These are phyloP conservation scores for Volucella bombylans DNA, from an alignment of 2,888 invertebrate species.

Conservation along the genomic window DNA sequence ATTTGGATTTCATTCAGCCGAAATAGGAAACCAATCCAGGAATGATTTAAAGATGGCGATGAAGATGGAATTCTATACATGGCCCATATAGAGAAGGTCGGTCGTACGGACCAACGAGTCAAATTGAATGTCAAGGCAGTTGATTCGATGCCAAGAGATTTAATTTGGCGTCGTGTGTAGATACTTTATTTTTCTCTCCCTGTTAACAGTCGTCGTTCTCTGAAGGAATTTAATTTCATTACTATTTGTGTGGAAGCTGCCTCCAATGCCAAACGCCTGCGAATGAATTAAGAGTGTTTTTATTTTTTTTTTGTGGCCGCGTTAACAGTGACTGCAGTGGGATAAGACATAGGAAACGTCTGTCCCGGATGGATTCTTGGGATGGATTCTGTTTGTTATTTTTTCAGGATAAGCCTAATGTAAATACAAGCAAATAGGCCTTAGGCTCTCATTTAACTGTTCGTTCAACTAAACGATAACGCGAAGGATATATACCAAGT, in stretches of 20 bases:
- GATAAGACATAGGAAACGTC: too few relatives aligned
- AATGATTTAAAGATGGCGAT: slow-evolving; percentile 46
- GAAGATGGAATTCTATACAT: slow-evolving; percentile 54
- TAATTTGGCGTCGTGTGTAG: slow-evolving; percentile 42
- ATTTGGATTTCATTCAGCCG: slow-evolving; percentile 50
- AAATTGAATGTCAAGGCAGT: slow-evolving; percentile 72
- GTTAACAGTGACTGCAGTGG: slow-evolving; percentile 16
- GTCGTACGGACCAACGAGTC: slow-evolving; percentile 35
- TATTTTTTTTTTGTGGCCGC: background rate
- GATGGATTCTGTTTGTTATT: slow-evolving; percentile 30
- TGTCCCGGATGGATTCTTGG: slow-evolving; percentile 15
- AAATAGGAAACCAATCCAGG: slow-evolving; percentile 58
- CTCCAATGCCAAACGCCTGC: slow-evolving; percentile 40
- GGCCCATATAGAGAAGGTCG: slow-evolving; percentile 34
- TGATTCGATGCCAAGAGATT: slow-evolving; percentile 68
- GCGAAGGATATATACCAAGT: background rate
- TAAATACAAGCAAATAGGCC: slow-evolving; percentile 51
- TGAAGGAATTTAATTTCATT: slow-evolving; percentile 67
- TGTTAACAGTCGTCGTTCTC: slow-evolving; percentile 15
- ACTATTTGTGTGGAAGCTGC: slow-evolving; percentile 42
- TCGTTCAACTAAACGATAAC: slow-evolving; percentile 50
- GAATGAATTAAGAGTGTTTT: slow-evolving; percentile 11
- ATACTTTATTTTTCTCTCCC: slow-evolving; percentile 13
- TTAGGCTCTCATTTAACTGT: slow-evolving; percentile 62
- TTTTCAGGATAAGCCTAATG: slow-evolving; percentile 25